Evolutionary conservation across 2,888 invertebrate genomes (phyloP).

Genomic region (Volucella bombylans): DNA sequence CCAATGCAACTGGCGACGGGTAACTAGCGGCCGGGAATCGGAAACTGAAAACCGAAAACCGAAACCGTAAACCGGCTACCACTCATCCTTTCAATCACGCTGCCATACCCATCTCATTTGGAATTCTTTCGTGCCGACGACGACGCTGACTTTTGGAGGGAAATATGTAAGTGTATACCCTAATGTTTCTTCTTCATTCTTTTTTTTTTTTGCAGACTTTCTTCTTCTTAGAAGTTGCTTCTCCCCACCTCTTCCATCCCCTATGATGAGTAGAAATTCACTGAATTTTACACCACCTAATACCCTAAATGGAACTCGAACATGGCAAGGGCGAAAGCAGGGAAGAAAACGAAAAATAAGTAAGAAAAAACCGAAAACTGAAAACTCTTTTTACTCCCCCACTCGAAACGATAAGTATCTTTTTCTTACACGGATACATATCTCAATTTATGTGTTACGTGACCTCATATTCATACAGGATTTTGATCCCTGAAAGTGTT

Average conservation of each 20-base stretch:
- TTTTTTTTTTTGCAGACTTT: conserved; percentile 8
- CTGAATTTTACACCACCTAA: conserved; percentile 63
- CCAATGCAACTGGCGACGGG: conserved; percentile 45
- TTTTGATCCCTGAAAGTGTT: conserved; percentile 71
- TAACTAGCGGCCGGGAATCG: neutral
- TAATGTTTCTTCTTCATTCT: conserved; percentile 48
- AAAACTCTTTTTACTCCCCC: conserved; percentile 56
- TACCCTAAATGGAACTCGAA: conserved; percentile 61
- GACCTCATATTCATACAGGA: conserved; percentile 73
- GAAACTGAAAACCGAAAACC: conserved; percentile 1
- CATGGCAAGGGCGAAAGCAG: neutral
- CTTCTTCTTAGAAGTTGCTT: conserved; percentile 19
- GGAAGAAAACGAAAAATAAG: conserved; percentile 14
- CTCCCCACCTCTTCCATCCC: neutral
- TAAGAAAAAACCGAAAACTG: conserved; percentile 23
- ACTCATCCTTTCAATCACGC: conserved; percentile 66
- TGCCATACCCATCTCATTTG: conserved; percentile 56
- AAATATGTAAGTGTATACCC: conserved; percentile 29
- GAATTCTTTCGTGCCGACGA: conserved; percentile 56
- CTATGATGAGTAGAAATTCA: conserved; percentile 37
- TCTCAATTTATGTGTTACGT: conserved; percentile 74
- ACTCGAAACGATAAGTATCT: conserved; percentile 73
- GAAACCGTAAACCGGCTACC: conserved; percentile 33
- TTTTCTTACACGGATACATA: conserved; percentile 73
- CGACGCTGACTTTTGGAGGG: conserved; percentile 50